phyloP scores from a whole-genome alignment of 2,888 invertebrate species.

The Gibbula magus region DNA sequence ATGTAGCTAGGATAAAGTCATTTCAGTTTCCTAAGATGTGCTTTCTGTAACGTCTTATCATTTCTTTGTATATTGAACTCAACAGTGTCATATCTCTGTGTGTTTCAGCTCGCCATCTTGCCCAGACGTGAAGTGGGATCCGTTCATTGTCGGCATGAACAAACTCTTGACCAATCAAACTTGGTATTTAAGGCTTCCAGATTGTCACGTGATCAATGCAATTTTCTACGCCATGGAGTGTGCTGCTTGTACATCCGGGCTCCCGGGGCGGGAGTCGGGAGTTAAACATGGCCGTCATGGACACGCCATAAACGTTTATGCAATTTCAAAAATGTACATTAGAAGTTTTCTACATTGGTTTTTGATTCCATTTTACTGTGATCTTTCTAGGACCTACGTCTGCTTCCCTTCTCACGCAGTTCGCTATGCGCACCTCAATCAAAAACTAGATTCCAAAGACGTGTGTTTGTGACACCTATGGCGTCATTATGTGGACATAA shows the following conservation, averaged over 20 bases:
- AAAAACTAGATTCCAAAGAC: too few species aligned
- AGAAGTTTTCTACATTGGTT: constrained; percentile 18
- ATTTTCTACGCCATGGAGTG: constrained; percentile 24
- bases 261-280: constrained; percentile 16
- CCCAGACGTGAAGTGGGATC: neutral
- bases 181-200: constrained; percentile 22
- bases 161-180: neutral
- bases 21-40: too few species aligned
- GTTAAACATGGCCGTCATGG: constrained; percentile 5
- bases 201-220: constrained; percentile 27
- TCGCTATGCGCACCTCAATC: too few species aligned
- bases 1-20: too few species aligned
- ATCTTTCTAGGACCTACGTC: neutral
- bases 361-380: constrained; percentile 17
- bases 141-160: neutral
- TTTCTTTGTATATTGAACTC: too few species aligned
- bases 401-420: too few species aligned
- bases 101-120: constrained; percentile 2
- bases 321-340: constrained; percentile 17
- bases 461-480: too few species aligned
- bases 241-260: neutral
- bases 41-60: too few species aligned
- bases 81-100: neutral
- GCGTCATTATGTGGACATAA: too few species aligned
- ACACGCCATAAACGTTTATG: constrained; percentile 21